Percentiles rank a stretch among this genome's conserved stretches.
Conservation (phyloP, 2,113 vertebrate genomes). For the Mastomys coucha region DNA sequence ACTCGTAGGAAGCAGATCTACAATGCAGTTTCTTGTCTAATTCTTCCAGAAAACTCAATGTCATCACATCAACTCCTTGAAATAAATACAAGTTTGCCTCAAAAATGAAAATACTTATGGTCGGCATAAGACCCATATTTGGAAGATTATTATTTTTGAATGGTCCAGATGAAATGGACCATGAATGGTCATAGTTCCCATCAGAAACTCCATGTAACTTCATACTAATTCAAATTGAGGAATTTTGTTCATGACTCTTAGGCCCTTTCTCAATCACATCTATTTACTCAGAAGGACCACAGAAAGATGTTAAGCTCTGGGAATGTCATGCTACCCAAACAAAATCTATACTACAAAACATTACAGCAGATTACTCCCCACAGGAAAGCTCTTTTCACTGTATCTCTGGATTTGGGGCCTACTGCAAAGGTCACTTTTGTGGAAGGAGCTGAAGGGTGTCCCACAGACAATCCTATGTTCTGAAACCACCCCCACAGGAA, state of each 20-base stretch:
- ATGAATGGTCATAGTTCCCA: neutral
- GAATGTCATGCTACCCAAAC: neutral
- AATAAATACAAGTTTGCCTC: neutral
- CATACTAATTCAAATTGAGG: neutral
- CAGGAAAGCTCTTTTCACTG: neutral
- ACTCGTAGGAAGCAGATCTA: neutral
- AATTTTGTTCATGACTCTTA: too few species aligned
- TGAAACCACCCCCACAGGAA: neutral
- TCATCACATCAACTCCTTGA: neutral
- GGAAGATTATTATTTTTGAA: neutral
- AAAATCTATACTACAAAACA: too few species aligned
- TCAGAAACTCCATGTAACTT: neutral
- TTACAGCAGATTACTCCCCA: too few species aligned
- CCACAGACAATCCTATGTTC: accelerated
- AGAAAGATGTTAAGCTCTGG: neutral
- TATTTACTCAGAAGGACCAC: neutral
- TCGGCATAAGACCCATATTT: neutral
- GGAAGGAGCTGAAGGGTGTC: neutral
- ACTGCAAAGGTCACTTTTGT: neutral
- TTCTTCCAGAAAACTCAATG: neutral
- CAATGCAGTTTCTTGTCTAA: neutral
- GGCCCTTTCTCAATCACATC: neutral
- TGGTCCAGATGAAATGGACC: too few species aligned
- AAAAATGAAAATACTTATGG: neutral
- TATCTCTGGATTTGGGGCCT: neutral